These are phyloP conservation scores for Nymphicus hollandicus DNA, from an alignment of 2,113 vertebrate genomes.

Conservation along the genomic window DNA sequence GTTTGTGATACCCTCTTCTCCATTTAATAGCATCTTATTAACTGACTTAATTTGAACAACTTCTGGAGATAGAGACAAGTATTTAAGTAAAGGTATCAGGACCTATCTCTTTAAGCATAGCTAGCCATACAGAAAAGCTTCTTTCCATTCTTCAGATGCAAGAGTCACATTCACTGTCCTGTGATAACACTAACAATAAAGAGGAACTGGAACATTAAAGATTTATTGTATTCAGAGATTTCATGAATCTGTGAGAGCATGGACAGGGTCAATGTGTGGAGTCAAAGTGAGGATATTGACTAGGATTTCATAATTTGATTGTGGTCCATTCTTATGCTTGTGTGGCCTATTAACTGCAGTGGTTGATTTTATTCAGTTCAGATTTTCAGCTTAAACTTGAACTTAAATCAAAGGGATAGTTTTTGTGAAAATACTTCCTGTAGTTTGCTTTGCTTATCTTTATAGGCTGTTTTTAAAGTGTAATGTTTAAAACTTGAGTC, in stretches of 20 bases:
- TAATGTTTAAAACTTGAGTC: constrained; percentile 38
- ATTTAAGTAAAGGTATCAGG: background rate
- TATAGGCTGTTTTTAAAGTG: constrained; percentile 32
- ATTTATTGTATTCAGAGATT: constrained; percentile 20
- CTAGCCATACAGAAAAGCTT: background rate
- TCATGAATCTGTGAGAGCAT: background rate
- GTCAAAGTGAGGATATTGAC: background rate
- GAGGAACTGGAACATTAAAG: background rate
- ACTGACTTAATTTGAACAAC: background rate
- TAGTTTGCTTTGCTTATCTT: constrained; percentile 52
- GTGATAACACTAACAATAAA: constrained; percentile 17
- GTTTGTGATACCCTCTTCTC: background rate
- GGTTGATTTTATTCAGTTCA: constrained; percentile 20
- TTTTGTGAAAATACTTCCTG: constrained; percentile 39
- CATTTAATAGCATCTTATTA: background rate
- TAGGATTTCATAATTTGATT: background rate
- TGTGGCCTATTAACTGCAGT: background rate
- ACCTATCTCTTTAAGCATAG: background rate
- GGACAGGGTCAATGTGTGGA: background rate
- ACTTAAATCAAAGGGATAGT: constrained; percentile 3
- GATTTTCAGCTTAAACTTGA: constrained; percentile 20
- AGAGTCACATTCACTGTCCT: background rate
- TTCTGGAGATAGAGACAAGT: background rate
- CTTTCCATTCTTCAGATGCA: background rate
- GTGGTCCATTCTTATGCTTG: background rate